Evolutionary conservation across 2,113 vertebrate genomes (phyloP), one percentile per base, ranked within the genome.

Genomic region (Dunckerocampus dactyliophorus): DNA sequence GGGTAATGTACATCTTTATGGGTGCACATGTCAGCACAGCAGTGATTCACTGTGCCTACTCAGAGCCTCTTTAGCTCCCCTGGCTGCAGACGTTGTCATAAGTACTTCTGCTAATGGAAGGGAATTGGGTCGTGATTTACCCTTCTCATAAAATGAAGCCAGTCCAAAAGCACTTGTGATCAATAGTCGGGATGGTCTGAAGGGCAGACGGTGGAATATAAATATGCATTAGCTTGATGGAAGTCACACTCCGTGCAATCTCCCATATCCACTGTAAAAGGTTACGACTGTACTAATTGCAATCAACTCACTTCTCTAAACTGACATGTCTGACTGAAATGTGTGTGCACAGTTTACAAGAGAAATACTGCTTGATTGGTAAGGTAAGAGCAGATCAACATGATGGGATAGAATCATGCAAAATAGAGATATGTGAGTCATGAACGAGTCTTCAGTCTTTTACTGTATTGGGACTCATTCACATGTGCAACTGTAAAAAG

Each of bases 91-190:
- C 58, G 63, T 76, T 71, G 75, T 76, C 81, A 74, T 81, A 74
- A 79, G 75, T 81, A 77, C 81, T 87, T 71, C 54, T 71, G 78
- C 85, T 88, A 89, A 90, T 90, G 83, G 84, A 85, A 84, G 77
- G 72, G 67, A 82, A 88, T 79, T 61, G 74, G 83, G 70, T 72
- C 78, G 11, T 82, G 85, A 88, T 83, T 89, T 88, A 89, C 75
- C 64, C 70, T 48, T 53, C 62, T 84, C 84, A 76, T 86, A 87
- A 87, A 84, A 78, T 61, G 73, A 20, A 14, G 57, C 66, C 65
- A 55, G 79, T 84, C 67, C 81, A 82, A 88, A 89, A 83, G 77
- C 79, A 71, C 76, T 69, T 56, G 74, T 80, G 86, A 89, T 88
- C 86, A 77, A 89, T 89, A 79, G 72, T 48, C 55, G 64, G 64